These are phyloP conservation scores for Pyrocoelia pectoralis DNA, from an alignment of 2,888 invertebrate species.

Conservation along the genomic window DNA sequence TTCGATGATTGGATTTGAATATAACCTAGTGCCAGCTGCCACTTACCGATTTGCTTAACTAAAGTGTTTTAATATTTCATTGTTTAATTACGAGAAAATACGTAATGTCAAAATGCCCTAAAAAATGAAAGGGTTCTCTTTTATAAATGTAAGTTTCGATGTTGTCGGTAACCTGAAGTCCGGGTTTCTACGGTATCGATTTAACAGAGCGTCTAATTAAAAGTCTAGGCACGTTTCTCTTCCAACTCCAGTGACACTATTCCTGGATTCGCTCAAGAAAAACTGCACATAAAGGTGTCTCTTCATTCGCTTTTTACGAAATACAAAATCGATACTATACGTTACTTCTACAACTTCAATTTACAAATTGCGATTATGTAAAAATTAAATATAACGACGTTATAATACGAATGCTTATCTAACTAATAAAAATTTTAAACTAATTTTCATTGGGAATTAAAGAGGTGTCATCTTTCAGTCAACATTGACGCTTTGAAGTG, in stretches of 20 bases:
- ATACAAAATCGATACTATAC: conserved; percentile 7
- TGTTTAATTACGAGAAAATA: not conserved
- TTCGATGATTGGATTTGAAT: conserved; percentile 58
- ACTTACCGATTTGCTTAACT: conserved; percentile 28
- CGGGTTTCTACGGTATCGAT: conserved; percentile 55
- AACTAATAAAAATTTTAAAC: conserved; percentile 56
- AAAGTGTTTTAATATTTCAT: not conserved
- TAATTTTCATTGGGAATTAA: conserved; percentile 59
- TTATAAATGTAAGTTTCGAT: conserved; percentile 17
- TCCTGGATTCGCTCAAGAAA: conserved; percentile 52
- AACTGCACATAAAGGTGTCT: conserved; percentile 34
- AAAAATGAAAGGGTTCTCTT: no score
- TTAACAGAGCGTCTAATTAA: conserved; percentile 60
- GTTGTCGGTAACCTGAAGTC: conserved; percentile 32
- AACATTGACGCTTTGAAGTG: conserved; percentile 53
- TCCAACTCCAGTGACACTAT: conserved; percentile 62
- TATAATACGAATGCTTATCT: conserved; percentile 23
- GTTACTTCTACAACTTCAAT: conserved; percentile 4
- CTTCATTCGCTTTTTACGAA: conserved; percentile 19
- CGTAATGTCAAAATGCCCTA: not conserved
- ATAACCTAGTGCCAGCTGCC: conserved; percentile 42
- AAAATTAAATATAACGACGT: not conserved
- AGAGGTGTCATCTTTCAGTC: conserved; percentile 59
- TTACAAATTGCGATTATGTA: conserved; percentile 5
- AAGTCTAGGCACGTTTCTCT: conserved; percentile 60